phyloP scores from a whole-genome alignment of 2,113 vertebrate genomes.

The Ammospiza caudacuta region DNA sequence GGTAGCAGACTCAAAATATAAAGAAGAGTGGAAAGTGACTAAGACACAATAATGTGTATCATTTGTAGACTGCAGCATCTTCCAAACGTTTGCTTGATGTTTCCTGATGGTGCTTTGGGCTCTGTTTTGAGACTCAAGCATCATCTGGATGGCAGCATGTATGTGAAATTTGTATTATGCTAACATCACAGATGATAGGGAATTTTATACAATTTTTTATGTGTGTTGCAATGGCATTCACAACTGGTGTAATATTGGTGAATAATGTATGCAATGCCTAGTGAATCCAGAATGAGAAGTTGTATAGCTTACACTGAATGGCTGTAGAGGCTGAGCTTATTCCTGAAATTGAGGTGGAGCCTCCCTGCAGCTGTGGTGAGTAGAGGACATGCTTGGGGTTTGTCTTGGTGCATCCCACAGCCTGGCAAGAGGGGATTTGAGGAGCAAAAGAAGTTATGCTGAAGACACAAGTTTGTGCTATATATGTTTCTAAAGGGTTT shows the following conservation, averaged over 20 bases:
- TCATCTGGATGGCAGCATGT: not conserved
- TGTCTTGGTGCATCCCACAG: not conserved
- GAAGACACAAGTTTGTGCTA: not conserved
- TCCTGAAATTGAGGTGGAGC: not conserved
- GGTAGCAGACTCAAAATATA: not conserved
- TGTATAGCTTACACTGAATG: not conserved
- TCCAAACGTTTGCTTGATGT: not conserved
- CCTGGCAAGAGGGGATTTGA: not conserved
- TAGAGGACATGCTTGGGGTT: not conserved
- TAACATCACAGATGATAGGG: not conserved
- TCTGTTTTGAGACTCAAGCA: not conserved
- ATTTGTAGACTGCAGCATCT: not conserved
- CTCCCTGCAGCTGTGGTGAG: not conserved
- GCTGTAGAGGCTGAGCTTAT: fast-evolving
- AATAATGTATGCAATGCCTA: not conserved
- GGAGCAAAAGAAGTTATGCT: not conserved
- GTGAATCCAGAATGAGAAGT: not conserved
- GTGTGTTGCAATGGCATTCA: not conserved
- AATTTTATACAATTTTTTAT: not conserved
- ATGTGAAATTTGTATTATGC: not conserved
- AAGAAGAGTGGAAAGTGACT: not conserved
- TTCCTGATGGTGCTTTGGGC: not conserved
- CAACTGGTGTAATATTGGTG: not conserved
- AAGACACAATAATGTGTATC: not conserved
- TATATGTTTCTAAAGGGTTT: not conserved